phyloP scores from a whole-genome alignment of 2,797 vertebrate genomes.

The Neopelma chrysocephalum region DNA sequence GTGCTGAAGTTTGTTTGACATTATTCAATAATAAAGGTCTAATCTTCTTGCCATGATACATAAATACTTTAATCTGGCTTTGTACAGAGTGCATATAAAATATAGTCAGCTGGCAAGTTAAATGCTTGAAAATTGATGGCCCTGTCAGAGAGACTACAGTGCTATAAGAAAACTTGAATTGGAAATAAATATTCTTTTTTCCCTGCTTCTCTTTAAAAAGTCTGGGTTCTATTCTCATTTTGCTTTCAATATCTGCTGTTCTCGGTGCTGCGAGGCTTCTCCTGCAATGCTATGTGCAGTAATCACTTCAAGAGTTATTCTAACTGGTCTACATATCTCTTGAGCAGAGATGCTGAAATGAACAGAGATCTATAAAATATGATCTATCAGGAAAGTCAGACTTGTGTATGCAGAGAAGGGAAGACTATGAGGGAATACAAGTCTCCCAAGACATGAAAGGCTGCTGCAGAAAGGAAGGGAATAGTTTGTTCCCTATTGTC shows the following conservation, averaged over 20 bases:
- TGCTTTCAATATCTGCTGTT: not conserved
- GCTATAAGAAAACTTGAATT: constrained; percentile 10
- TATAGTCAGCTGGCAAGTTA: not conserved
- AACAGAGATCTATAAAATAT: not conserved
- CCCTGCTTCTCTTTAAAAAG: not conserved
- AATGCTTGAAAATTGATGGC: constrained; percentile 24
- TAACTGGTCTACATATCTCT: no score
- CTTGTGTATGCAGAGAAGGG: not conserved
- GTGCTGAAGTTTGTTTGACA: constrained; percentile 50
- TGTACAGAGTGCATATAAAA: not conserved
- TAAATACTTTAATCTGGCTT: constrained; percentile 58
- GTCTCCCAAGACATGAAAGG: not conserved
- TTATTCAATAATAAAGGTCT: constrained; percentile 36
- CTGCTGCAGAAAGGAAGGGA: not conserved
- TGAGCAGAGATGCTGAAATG: not conserved
- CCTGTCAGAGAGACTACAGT: constrained; percentile 3
- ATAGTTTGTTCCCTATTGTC: not conserved
- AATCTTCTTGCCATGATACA: constrained; percentile 42
- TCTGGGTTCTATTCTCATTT: not conserved
- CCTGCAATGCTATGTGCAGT: not conserved
- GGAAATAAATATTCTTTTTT: not conserved
- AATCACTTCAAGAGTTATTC: not conserved
- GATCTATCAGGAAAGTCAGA: not conserved
- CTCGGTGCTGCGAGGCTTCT: not conserved
- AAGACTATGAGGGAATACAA: not conserved